phyloP scores from a whole-genome alignment of 2,113 vertebrate species.

The Vulpes lagopus region DNA sequence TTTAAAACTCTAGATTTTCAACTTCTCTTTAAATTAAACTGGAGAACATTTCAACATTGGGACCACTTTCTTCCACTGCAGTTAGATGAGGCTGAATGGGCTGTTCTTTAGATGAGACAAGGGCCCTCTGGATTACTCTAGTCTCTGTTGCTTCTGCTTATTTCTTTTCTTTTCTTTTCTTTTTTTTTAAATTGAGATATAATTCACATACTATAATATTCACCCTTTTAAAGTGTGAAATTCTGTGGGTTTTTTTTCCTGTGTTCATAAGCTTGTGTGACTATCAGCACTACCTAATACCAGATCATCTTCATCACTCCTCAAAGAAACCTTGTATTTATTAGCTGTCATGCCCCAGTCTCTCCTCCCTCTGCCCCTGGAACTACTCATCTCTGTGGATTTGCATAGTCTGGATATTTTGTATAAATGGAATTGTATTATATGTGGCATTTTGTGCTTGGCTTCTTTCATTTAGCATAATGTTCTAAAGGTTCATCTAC shows the following conservation, averaged over 20 bases:
- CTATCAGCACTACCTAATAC: neutral
- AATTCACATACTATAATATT: neutral
- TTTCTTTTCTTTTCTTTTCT: neutral
- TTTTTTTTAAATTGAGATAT: neutral
- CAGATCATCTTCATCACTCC: neutral
- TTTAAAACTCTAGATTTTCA: neutral
- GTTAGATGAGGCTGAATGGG: neutral
- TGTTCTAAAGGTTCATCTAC: neutral
- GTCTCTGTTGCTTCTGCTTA: neutral
- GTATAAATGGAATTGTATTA: neutral
- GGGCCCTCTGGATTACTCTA: neutral
- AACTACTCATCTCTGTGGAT: neutral
- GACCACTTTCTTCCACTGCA: neutral
- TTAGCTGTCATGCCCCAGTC: neutral
- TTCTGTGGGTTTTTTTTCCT: neutral
- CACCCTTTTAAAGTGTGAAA: neutral
- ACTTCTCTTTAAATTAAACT: slow-evolving; percentile 42
- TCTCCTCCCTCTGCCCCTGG: neutral
- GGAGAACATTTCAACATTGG: neutral
- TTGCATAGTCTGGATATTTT: neutral
- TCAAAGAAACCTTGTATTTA: neutral
- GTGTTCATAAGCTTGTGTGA: neutral
- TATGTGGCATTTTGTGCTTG: neutral
- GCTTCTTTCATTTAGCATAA: neutral
- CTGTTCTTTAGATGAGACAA: neutral